phyloP scores from a whole-genome alignment of 1,140 invertebrate genomes.

The Drosophila asahinai region DNA sequence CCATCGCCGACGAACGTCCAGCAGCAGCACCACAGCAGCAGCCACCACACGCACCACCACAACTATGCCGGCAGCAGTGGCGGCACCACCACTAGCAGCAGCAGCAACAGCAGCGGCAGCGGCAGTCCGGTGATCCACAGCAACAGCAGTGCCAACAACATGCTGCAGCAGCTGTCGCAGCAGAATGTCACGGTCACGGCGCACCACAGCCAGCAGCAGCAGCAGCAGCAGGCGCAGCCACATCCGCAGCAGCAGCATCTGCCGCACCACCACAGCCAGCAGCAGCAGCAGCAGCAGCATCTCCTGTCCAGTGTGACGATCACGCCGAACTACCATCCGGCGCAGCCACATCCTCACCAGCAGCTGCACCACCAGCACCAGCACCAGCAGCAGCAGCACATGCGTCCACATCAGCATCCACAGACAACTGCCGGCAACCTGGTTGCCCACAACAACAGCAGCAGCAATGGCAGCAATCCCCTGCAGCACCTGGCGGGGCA shows the following conservation, averaged over 20 bases:
- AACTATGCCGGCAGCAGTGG: constrained; percentile 58
- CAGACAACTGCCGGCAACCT: constrained; percentile 80
- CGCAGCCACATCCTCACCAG: constrained; percentile 61
- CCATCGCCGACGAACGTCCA: constrained; percentile 83
- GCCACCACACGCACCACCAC: constrained; percentile 50
- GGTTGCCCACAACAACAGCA: constrained; percentile 62
- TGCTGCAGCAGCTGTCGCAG: constrained; percentile 79
- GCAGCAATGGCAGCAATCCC: constrained; percentile 42
- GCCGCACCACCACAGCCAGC: constrained; percentile 25
- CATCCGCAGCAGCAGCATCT: constrained; percentile 38
- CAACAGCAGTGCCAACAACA: constrained; percentile 82
- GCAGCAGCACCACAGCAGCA: constrained; percentile 76
- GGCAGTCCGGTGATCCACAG: constrained; percentile 75
- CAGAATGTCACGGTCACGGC: constrained; percentile 82
- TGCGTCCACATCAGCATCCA: constrained; percentile 46
- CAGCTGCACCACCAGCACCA: constrained; percentile 57
- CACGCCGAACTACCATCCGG: constrained; percentile 74
- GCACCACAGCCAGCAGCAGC: constrained; percentile 58
- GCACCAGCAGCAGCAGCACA: constrained; percentile 54
- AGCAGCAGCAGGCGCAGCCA: constrained; percentile 23
- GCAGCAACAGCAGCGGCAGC: constrained; percentile 60
- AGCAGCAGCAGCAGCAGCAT: constrained; percentile 63
- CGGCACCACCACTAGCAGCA: constrained; percentile 50
- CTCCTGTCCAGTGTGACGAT: constrained; percentile 78
- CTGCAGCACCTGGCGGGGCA: constrained; percentile 68